Evolutionary conservation across 2,113 vertebrate genomes (phyloP), one percentile per base, ranked within the genome.

Genomic region (Gnathonemus echidnorhynchus): DNA sequence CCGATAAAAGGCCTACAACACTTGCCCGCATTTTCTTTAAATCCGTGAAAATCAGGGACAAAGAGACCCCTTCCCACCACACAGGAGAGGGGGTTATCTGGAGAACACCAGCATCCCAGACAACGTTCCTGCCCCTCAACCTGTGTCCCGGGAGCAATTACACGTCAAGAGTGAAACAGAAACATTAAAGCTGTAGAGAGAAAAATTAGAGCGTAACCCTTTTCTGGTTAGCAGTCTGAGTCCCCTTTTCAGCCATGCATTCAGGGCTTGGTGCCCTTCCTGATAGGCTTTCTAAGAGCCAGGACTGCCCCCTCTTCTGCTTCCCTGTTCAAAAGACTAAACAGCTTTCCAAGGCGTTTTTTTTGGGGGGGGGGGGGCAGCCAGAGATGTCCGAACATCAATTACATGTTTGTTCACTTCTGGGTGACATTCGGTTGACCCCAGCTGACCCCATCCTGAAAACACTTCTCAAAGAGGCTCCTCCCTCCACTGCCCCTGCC

Each of bases 391-490:
- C 95, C 95, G 92, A 95, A 97, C 95, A 96, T 96, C 96, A 97
- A 97, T 96, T 96, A 96, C 95, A 96, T 95, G 95, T 96, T 96
- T 96, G 95, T 96, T 96, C 95, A 95, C 95, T 95, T 95, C 94
- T 94, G 95, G 94, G 93, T 95, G 95, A 96, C 95, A 95, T 94
- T 94, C 92, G 46, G 8, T 92, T 92, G 96, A 96, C 96, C 96
- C 93, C 58, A 89, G 92, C 89, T 94, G 95, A 96, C 96, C 95
- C 89, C 90, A 19, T 77, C 93, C 92, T 95, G 94, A 95, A 95
- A 96, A 95, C 92, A 92, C 94, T 94, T 93, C 95, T 96, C 94
- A 93, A 93, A 91, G 93, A 93, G 91, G 90, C 95, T 92, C 93
- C 95, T 89, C 95, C 95, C 93, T 94, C 93, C 88, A 86, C n/a